phyloP scores from a whole-genome alignment of 2,797 vertebrate species.

The Sarcophilus harrisii region DNA sequence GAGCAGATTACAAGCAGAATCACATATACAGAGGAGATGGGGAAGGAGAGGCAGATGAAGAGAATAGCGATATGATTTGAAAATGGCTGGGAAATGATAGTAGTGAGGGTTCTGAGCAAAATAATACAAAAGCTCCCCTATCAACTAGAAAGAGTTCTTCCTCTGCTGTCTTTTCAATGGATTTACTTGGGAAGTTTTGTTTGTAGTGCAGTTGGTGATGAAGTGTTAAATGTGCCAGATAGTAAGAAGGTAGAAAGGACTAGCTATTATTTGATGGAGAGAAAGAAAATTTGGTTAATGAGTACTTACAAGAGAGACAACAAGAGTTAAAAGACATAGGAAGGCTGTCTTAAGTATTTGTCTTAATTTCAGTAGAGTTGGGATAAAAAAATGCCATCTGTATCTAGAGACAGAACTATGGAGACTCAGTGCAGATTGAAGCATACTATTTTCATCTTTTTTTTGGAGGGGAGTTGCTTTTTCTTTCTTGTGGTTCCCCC shows the following conservation, averaged over 20 bases:
- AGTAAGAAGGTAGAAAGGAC: neutral
- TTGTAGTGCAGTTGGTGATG: neutral
- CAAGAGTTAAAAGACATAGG: neutral
- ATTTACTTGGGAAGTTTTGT: neutral
- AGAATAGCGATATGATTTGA: neutral
- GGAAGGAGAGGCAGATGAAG: neutral
- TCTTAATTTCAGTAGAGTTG: neutral
- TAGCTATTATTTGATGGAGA: neutral
- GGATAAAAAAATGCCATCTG: too few relatives aligned
- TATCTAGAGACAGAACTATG: too few relatives aligned
- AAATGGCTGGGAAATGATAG: neutral
- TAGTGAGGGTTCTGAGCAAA: neutral
- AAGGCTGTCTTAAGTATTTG: neutral
- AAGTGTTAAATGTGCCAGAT: neutral
- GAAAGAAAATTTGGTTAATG: neutral
- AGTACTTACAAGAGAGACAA: neutral
- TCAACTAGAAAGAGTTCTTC: neutral
- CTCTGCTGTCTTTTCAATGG: neutral
- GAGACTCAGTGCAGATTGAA: too few relatives aligned
- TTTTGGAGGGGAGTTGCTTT: too few relatives aligned
- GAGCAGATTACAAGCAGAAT: neutral
- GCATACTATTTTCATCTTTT: too few relatives aligned
- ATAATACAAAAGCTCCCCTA: neutral
- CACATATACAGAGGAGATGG: neutral
- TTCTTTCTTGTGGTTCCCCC: too few relatives aligned